Evolutionary conservation across 1,140 invertebrate genomes (phyloP).

Genomic region (Helicoverpa armigera): DNA sequence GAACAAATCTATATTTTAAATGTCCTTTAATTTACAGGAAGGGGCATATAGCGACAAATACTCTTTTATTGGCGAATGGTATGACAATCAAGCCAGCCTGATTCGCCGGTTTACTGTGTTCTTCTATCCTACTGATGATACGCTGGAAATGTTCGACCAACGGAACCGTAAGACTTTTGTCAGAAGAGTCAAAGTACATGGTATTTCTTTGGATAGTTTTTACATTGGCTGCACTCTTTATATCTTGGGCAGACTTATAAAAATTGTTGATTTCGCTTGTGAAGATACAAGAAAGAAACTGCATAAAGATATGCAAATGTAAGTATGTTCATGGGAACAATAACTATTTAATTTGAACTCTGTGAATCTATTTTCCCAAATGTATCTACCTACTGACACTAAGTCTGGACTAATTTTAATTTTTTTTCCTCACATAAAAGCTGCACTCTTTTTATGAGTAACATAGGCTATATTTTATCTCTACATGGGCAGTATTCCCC

Average conservation of each 20-base stretch:
- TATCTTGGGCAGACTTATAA: conserved; percentile 92
- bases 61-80: conserved; percentile 94
- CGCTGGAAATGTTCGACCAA: conserved; percentile 94
- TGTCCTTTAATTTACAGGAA: conserved; percentile 66
- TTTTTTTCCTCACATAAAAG: no score
- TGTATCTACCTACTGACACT: no score
- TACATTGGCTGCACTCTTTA: conserved; percentile 92
- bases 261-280: conserved; percentile 93
- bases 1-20: neutral
- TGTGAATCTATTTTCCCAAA: neutral
- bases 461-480: no score
- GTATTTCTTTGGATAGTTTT: conserved; percentile 90
- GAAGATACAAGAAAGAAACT: conserved; percentile 88
- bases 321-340: conserved; percentile 56
- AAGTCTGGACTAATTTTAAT: no score
- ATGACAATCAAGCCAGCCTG: conserved; percentile 91
- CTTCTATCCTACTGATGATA: conserved; percentile 91
- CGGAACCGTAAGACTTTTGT: conserved; percentile 92
- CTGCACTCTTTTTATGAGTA: no score
- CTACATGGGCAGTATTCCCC: no score
- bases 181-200: conserved; percentile 90
- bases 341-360: neutral
- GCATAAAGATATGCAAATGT: conserved; percentile 88
- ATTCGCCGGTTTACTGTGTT: conserved; percentile 91
- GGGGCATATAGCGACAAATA: conserved; percentile 80